phyloP scores from a whole-genome alignment of 2,113 vertebrate genomes.

The Lophura nycthemera region DNA sequence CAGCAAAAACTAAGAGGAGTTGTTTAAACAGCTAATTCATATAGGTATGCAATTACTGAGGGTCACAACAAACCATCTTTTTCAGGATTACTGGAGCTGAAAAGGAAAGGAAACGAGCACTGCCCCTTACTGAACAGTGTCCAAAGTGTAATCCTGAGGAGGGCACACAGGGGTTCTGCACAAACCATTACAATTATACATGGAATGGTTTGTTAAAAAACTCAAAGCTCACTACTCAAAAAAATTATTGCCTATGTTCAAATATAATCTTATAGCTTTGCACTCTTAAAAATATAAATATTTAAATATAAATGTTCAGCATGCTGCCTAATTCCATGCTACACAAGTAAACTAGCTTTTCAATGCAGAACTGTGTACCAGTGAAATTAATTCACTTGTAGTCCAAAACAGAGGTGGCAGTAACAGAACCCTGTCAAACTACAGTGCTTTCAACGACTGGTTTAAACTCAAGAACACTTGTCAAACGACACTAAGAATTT shows the following conservation, averaged over 20 bases:
- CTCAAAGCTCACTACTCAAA: not conserved
- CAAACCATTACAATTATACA: not conserved
- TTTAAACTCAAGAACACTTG: too few species aligned
- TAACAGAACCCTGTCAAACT: not conserved
- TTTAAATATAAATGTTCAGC: not conserved
- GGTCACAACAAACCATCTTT: not conserved
- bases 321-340: not conserved
- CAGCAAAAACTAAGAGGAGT: fast-evolving
- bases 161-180: not conserved
- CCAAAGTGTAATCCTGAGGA: not conserved
- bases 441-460: not conserved
- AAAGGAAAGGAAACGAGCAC: not conserved
- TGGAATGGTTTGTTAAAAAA: not conserved
- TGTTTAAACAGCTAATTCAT: not conserved
- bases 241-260: fast-evolving
- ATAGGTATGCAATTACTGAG: not conserved
- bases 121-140: not conserved
- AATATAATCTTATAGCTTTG: not conserved
- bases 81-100: not conserved
- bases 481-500: too few species aligned
- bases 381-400: not conserved
- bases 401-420: not conserved
- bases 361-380: not conserved
- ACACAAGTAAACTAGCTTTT: not conserved
- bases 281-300: not conserved